A percentile compares a stretch with the other conserved stretches of the same genome.
These are phyloP conservation scores for Porites evermanni DNA, from an alignment of 92 coral and sea anemone species.

Conservation along the genomic window DNA sequence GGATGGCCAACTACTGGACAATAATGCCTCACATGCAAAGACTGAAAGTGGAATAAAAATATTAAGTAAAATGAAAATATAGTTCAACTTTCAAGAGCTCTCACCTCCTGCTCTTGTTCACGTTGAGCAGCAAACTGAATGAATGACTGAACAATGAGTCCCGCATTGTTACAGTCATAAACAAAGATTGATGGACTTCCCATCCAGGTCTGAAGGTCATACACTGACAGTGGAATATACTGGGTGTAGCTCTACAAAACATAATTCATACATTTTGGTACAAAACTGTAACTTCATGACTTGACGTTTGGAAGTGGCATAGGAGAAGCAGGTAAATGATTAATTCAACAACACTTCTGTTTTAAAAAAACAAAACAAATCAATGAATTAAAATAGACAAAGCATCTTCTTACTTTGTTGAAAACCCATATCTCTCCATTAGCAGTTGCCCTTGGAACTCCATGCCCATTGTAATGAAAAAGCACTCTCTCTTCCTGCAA, in stretches of 20 bases:
- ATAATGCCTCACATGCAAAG: too few relatives aligned
- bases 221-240: constrained; percentile 95
- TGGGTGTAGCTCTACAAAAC: constrained; percentile 90
- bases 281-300: too few relatives aligned
- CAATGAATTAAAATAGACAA: neutral
- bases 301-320: too few relatives aligned
- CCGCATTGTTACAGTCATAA: constrained; percentile 98
- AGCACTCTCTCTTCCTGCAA: constrained; percentile 95
- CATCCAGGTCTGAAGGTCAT: constrained; percentile 99
- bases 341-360: too few relatives aligned
- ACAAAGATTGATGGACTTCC: constrained; percentile 99
- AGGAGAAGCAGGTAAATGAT: too few relatives aligned
- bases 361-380: neutral
- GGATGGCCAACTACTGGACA: too few relatives aligned
- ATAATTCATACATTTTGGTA: neutral
- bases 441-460: constrained; percentile 95
- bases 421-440: constrained; percentile 99
- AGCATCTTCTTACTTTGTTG: constrained; percentile 79
- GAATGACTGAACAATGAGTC: constrained; percentile 90
- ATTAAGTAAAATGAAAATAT: too few relatives aligned
- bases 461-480: constrained; percentile 98
- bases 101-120: constrained; percentile 95
- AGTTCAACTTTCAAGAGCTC: neutral
- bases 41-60: too few relatives aligned
- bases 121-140: constrained; percentile 90